A percentile compares a stretch with the other conserved stretches of the same genome.
These are phyloP conservation scores for Leptinotarsa tumamoca DNA, from an alignment of 2,888 invertebrate species.

Conservation along the genomic window DNA sequence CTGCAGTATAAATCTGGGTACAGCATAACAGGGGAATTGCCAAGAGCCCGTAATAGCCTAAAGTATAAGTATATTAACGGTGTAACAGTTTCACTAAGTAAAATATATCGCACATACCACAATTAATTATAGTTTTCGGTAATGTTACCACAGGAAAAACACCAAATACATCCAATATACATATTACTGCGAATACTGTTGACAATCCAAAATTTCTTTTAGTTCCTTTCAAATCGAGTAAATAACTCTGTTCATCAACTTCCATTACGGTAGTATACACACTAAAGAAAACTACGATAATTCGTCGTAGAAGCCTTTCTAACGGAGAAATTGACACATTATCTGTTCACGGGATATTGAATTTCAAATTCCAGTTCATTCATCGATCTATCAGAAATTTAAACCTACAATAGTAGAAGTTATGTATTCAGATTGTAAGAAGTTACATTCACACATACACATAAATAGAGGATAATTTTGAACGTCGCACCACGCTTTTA, in stretches of 20 bases:
- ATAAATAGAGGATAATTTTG: too few relatives aligned
- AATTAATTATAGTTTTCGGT: constrained; percentile 80
- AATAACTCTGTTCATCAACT: constrained; percentile 41
- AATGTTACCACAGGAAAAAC: constrained; percentile 85
- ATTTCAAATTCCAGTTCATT: constrained; percentile 20
- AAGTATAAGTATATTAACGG: background rate
- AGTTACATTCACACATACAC: too few relatives aligned
- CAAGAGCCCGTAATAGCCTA: constrained; percentile 79
- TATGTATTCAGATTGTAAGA: too few relatives aligned
- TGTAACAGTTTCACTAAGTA: too few relatives aligned
- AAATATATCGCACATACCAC: constrained; percentile 71
- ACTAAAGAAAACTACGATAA: background rate
- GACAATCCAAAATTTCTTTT: constrained; percentile 69
- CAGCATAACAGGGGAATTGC: constrained; percentile 76
- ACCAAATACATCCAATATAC: constrained; percentile 85
- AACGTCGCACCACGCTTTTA: too few relatives aligned
- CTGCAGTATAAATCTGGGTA: constrained; percentile 85
- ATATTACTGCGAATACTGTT: constrained; percentile 78
- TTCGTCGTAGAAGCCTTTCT: constrained; percentile 14
- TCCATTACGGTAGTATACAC: constrained; percentile 29
- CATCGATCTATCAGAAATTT: background rate
- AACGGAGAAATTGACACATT: constrained; percentile 4
- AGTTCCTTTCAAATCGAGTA: constrained; percentile 34
- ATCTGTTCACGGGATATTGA: constrained; percentile 26
- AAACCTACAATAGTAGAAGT: too few relatives aligned